Evolutionary conservation across 30 jellyfish, hydroid and myxozoan genomes (phyloP).

Genomic region (Cassiopea xamachana): DNA sequence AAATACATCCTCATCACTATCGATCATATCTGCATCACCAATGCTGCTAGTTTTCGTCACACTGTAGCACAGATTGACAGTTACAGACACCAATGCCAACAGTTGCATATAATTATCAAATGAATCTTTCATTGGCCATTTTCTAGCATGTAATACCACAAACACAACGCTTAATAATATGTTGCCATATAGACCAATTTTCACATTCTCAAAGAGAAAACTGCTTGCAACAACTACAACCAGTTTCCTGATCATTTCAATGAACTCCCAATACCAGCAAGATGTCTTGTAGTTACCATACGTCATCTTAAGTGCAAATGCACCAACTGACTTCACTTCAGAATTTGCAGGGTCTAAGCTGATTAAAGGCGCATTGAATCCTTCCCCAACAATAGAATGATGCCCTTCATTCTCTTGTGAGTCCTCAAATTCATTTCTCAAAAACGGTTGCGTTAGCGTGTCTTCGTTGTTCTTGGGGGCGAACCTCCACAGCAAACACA

Average conservation of each 20-base stretch:
- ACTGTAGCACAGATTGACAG: slow-evolving; percentile 40
- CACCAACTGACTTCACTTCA: background rate
- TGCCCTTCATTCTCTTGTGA: background rate
- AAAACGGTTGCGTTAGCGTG: background rate
- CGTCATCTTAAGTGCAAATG: slow-evolving; percentile 30
- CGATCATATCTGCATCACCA: slow-evolving; percentile 37
- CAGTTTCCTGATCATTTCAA: slow-evolving; percentile 50
- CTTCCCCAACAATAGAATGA: background rate
- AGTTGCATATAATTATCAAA: slow-evolving; percentile 50
- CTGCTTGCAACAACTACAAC: slow-evolving; percentile 9
- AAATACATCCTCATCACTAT: slow-evolving; percentile 2
- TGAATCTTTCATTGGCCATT: slow-evolving; percentile 43
- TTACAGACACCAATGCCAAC: slow-evolving; percentile 18
- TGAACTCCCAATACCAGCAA: slow-evolving; percentile 57
- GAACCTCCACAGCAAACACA: slow-evolving; percentile 19
- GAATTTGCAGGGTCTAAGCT: background rate
- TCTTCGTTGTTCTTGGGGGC: slow-evolving; percentile 13
- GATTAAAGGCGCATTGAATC: background rate
- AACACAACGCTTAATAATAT: slow-evolving; percentile 10
- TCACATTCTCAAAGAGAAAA: slow-evolving; percentile 4
- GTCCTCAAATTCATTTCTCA: background rate
- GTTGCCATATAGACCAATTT: slow-evolving; percentile 16
- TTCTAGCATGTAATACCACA: slow-evolving; percentile 41
- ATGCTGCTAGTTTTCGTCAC: slow-evolving; percentile 24
- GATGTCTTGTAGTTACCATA: slow-evolving; percentile 45